Conservation (phyloP, 1,140 invertebrate species). For the Brachionus calyciflorus region DNA sequence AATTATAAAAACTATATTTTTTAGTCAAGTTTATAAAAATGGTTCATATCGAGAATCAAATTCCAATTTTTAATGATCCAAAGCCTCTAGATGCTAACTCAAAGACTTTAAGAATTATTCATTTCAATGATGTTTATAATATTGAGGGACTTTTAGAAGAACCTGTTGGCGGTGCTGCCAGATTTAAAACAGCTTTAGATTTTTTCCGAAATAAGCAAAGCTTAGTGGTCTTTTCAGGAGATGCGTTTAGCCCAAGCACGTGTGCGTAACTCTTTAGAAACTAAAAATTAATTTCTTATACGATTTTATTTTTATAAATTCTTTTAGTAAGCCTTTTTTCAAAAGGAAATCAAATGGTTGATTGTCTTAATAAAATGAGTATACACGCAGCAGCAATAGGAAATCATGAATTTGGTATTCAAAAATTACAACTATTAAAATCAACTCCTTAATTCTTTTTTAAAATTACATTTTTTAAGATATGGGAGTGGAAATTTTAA, state of each 20-base stretch:
- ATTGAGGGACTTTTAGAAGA: constrained; percentile 72
- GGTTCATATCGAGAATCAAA: background rate
- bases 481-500: constrained; percentile 80
- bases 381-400: constrained; percentile 84
- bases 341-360: constrained; percentile 86
- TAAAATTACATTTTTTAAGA: constrained; percentile 66
- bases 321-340: constrained; percentile 81
- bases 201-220: constrained; percentile 68
- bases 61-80: background rate
- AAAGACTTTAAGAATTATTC: constrained; percentile 53
- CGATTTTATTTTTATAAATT: background rate
- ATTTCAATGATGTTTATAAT: constrained; percentile 91
- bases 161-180: constrained; percentile 73
- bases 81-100: background rate
- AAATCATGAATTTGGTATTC: constrained; percentile 87
- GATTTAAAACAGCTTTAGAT: constrained; percentile 76
- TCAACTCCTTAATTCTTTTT: background rate
- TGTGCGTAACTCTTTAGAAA: constrained; percentile 67
- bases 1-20: too few species aligned
- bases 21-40: too few species aligned
- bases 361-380: constrained; percentile 74
- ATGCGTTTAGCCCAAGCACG: constrained; percentile 84
- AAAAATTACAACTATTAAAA: background rate
- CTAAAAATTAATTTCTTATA: background rate
- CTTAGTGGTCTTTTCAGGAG: constrained; percentile 81